Evolutionary conservation across 2,888 invertebrate genomes (phyloP).

Genomic region (Cartodere bifasciata): DNA sequence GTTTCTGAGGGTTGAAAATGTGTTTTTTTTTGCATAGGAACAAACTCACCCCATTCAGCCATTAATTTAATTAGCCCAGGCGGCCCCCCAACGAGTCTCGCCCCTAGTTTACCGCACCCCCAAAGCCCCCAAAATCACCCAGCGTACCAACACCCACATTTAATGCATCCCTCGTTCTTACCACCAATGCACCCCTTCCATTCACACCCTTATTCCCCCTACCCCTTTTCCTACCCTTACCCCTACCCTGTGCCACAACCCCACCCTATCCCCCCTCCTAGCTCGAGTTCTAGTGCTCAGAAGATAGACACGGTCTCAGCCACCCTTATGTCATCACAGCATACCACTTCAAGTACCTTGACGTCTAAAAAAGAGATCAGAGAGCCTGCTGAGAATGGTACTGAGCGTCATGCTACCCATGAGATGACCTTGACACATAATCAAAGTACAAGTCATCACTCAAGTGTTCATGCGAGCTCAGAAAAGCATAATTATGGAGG

Average conservation of each 20-base stretch:
- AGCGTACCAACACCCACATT: conserved; percentile 50
- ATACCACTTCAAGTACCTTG: conserved; percentile 58
- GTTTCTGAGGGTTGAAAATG: too few relatives aligned
- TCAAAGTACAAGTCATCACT: conserved; percentile 52
- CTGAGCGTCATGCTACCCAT: conserved; percentile 49
- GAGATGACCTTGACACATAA: conserved; percentile 54
- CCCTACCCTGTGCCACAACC: conserved; percentile 63
- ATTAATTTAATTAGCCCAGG: conserved; percentile 45
- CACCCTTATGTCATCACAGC: conserved; percentile 55
- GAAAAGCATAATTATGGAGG: conserved; percentile 43
- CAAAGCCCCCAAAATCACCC: conserved; percentile 52
- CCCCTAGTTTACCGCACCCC: conserved; percentile 39
- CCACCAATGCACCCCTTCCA: conserved; percentile 46
- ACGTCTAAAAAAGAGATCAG: conserved; percentile 55
- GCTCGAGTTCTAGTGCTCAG: conserved; percentile 21
- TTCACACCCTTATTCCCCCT: conserved; percentile 55
- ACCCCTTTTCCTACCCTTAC: conserved; percentile 58
- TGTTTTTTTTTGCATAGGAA: conserved; percentile 21
- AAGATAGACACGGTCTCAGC: conserved; percentile 46
- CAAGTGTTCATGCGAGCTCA: conserved; percentile 50
- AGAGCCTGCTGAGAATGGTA: conserved; percentile 26
- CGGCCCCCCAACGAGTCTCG: conserved; percentile 45
- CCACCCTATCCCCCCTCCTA: conserved; percentile 57
- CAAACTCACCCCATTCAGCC: conserved; percentile 42
- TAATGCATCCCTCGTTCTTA: conserved; percentile 55